Evolutionary conservation across 1,140 invertebrate genomes (phyloP).

Genomic region (Temnothorax nylanderi): DNA sequence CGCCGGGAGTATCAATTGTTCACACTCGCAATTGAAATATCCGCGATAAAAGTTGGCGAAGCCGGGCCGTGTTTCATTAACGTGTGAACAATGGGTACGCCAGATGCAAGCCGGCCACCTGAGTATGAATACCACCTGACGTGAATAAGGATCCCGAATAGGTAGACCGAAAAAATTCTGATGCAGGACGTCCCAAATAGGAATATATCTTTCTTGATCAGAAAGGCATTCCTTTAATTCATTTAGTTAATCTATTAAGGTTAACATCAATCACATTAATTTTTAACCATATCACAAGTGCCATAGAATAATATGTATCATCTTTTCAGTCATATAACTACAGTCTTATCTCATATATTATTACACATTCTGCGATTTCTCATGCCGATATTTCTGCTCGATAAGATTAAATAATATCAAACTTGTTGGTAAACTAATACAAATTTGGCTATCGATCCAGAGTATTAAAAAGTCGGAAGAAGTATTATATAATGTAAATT

Average conservation of each 20-base stretch:
- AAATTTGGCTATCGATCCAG: not conserved
- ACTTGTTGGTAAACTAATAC: not conserved
- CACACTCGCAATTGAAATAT: slow-evolving; percentile 26
- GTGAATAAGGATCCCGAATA: slow-evolving; percentile 52
- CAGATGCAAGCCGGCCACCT: slow-evolving; percentile 33
- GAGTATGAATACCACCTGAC: slow-evolving; percentile 43
- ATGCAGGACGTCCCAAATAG: slow-evolving; percentile 52
- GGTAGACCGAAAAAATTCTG: slow-evolving; percentile 57
- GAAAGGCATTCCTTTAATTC: not conserved
- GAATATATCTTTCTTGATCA: slow-evolving; percentile 44
- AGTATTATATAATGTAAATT: not conserved
- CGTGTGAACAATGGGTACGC: slow-evolving; percentile 15
- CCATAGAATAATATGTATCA: not conserved
- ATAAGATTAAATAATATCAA: slow-evolving; percentile 15
- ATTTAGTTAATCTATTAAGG: not conserved
- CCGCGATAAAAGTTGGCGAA: slow-evolving; percentile 30
- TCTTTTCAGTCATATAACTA: not conserved
- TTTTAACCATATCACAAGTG: not conserved
- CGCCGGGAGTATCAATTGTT: slow-evolving; percentile 38
- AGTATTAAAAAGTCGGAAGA: not conserved
- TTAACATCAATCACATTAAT: not conserved
- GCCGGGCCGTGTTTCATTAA: slow-evolving; percentile 57
- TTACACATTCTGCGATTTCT: not conserved
- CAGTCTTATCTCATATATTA: slow-evolving; percentile 5
- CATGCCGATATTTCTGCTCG: not conserved